phyloP scores from a whole-genome alignment of 2,113 vertebrate species.

The Sus scrofa region DNA sequence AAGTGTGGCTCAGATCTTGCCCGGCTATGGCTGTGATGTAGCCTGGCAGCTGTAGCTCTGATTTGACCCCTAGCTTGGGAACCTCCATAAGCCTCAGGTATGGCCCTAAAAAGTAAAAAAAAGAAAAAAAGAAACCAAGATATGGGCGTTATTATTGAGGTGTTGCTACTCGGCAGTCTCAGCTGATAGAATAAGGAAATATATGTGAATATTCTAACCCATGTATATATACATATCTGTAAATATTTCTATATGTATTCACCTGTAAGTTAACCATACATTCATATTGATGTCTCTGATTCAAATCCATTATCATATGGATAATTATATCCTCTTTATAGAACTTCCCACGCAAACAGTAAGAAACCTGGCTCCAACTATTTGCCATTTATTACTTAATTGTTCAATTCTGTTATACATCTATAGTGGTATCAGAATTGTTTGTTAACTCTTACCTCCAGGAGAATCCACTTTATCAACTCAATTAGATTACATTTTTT shows the following conservation, averaged over 20 bases:
- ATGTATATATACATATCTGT: not conserved
- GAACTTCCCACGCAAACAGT: not conserved
- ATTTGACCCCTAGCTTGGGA: no score
- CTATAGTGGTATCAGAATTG: not conserved
- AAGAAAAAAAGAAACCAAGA: not conserved
- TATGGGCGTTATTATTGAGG: not conserved
- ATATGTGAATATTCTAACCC: not conserved
- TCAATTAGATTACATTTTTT: not conserved
- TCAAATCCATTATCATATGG: not conserved
- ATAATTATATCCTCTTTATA: not conserved
- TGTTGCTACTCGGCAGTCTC: not conserved
- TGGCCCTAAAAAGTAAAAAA: no score
- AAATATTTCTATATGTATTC: not conserved
- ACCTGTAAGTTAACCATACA: not conserved
- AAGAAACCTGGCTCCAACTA: not conserved
- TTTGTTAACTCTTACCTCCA: not conserved
- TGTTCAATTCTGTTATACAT: not conserved
- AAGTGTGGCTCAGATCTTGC: no score
- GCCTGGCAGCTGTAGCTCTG: no score
- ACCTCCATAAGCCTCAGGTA: no score
- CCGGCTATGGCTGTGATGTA: no score
- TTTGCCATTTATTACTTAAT: not conserved
- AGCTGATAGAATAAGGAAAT: not conserved
- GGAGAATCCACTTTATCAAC: not conserved
- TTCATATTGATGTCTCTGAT: not conserved